A percentile compares a stretch with the other conserved stretches of the same genome.
phyloP scores from a whole-genome alignment of 2,888 invertebrate genomes.

The Calephelis perditalis region DNA sequence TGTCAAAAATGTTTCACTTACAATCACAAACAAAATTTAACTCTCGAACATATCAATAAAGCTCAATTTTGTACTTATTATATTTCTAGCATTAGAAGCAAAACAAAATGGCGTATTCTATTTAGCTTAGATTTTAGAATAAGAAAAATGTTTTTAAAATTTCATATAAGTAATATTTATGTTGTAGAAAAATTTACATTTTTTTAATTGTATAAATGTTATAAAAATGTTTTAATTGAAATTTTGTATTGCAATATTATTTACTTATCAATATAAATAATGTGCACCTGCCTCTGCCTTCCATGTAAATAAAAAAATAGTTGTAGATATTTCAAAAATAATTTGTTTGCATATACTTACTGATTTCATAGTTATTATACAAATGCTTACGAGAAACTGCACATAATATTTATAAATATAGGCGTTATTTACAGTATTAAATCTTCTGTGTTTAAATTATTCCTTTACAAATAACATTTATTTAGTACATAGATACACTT shows the following conservation, averaged over 20 bases:
- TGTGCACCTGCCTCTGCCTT: conserved; percentile 63
- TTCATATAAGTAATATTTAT: conserved; percentile 40
- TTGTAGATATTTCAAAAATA: conserved; percentile 27
- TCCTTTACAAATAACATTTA: neutral
- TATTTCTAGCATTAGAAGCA: conserved; percentile 70
- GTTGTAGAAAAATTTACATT: conserved; percentile 32
- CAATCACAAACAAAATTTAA: conserved; percentile 42
- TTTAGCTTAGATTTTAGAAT: conserved; percentile 60
- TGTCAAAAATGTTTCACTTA: conserved; percentile 11
- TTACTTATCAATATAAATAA: conserved; percentile 35
- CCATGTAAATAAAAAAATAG: conserved; percentile 58
- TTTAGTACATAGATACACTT: neutral
- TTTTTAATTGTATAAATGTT: conserved; percentile 20
- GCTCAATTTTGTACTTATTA: conserved; percentile 76
- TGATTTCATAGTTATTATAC: neutral
- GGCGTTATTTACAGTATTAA: conserved; percentile 17
- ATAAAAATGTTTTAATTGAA: conserved; percentile 19
- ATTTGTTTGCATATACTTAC: conserved; percentile 16
- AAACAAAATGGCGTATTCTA: conserved; percentile 61
- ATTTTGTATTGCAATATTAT: conserved; percentile 33
- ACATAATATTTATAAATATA: conserved; percentile 17
- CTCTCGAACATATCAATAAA: conserved; percentile 72
- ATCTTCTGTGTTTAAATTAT: neutral
- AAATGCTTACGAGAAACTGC: conserved; percentile 19
- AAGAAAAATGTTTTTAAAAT: conserved; percentile 42